Conservation (phyloP, 2,797 vertebrate species). For the Liasis olivaceus region DNA sequence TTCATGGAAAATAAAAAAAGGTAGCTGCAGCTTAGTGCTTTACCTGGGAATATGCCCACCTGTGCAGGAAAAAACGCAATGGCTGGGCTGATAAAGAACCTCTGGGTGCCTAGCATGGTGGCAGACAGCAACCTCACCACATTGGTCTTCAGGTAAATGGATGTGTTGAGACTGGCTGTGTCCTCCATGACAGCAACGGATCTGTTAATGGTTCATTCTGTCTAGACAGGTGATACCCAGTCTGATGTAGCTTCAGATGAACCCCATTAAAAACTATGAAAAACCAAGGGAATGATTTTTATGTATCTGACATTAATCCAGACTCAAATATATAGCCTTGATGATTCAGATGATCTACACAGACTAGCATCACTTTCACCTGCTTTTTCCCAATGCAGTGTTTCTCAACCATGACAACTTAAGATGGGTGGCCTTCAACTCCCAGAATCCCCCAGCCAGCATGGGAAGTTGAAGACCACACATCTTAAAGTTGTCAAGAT, state of each 20-base stretch:
- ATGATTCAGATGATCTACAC: background rate
- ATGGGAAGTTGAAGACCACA: background rate
- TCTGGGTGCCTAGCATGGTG: background rate
- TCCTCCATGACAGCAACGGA: background rate
- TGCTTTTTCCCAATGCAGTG: background rate
- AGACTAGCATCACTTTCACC: background rate
- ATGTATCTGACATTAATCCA: background rate
- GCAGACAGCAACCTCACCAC: background rate
- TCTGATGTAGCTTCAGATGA: background rate
- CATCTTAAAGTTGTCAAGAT: background rate
- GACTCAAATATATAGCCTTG: background rate
- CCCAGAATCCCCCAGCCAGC: background rate
- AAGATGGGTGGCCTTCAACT: background rate
- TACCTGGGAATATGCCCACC: background rate
- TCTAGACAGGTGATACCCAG: background rate
- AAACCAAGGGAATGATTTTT: background rate
- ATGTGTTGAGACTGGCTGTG: background rate
- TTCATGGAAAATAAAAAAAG: background rate
- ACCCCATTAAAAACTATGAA: background rate
- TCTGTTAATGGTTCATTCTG: background rate
- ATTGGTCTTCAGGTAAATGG: background rate
- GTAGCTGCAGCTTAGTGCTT: background rate
- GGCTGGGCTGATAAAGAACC: background rate
- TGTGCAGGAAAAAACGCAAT: background rate
- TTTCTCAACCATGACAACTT: background rate